Evolutionary conservation across 2,797 vertebrate genomes (phyloP).

Genomic region (Leptodon cayanensis): DNA sequence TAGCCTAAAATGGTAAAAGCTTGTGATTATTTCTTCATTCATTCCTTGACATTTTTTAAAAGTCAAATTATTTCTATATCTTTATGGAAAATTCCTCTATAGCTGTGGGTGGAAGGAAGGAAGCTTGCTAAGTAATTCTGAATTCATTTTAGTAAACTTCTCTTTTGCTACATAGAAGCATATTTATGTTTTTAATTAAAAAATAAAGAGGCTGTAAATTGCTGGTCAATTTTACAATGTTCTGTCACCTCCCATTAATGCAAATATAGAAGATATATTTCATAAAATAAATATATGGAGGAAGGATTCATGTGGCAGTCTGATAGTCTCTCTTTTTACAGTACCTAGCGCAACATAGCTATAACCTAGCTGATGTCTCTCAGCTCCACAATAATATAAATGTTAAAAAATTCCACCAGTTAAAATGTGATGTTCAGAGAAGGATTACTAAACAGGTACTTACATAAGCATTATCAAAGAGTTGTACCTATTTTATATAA

Average conservation of each 20-base stretch:
- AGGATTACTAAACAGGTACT: slow-evolving; percentile 47
- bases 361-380: neutral
- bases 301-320: neutral
- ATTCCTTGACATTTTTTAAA: neutral
- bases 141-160: slow-evolving; percentile 18
- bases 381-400: slow-evolving; percentile 4
- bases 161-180: neutral
- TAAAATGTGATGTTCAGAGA: slow-evolving; percentile 23
- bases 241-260: slow-evolving; percentile 19
- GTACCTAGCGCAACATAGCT: neutral
- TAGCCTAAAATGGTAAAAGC: neutral
- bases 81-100: neutral
- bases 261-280: slow-evolving; percentile 23
- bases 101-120: neutral
- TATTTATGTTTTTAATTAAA: slow-evolving; percentile 66
- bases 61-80: neutral
- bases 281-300: neutral
- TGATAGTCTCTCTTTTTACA: neutral
- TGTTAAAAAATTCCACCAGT: slow-evolving; percentile 27
- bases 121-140: slow-evolving; percentile 7
- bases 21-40: neutral
- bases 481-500: slow-evolving; percentile 33
- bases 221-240: slow-evolving; percentile 30
- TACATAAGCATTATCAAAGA: slow-evolving; percentile 28
- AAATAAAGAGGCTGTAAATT: slow-evolving; percentile 48